Evolutionary conservation across 1,140 invertebrate genomes (phyloP), one percentile per base, ranked within the genome.

Genomic region (Calosoma granatense): DNA sequence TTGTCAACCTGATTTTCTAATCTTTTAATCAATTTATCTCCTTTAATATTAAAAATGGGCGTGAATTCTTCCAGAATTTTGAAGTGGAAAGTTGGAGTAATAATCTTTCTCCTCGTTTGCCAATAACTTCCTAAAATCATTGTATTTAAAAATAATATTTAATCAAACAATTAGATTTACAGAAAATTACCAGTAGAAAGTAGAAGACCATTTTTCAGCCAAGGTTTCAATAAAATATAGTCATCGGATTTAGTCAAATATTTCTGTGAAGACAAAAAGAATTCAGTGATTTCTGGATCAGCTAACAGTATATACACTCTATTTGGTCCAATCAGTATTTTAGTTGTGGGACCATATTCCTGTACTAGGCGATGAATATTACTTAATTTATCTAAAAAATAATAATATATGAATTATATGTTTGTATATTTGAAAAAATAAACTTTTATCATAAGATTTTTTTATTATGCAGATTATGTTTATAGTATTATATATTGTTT

Each of bases 61-160:
- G 88, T 60, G 67, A 90, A 92, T 59, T 86, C 75, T 54, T 89
- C 80, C 15, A 92, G 70, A 54, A 92, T 89, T 64, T 86, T 83
- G 65, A 90, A 91, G 69, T 93, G 90, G 66, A 93, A 92, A 1
- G 89, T 84, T 2, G 90, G 90, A 0, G 90, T 92, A 12, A 93
- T 70, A 43, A 88, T 69, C 69, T 85, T 86, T 12, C 88, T 68
- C 54, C 83, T 73, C 0, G 60, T 65, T 43, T 76, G 75, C 88
- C 88, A 90, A 73, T 83, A 84, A 2, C 70, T 67, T 19, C 82
- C 82, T 73, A 60, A 53, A 63, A 62, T 57, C 1, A 51, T 12
- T 51, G 17, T 15, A 20, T 47, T 43, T 54, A 52, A n/a, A n/a
- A n/a, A n/a, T n/a, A n/a, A n/a, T n/a, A n/a, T n/a, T n/a, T n/a